Percentiles rank a stretch among this genome's conserved stretches.
Conservation (phyloP, 2,113 vertebrate species). For the Apteryx owenii region DNA sequence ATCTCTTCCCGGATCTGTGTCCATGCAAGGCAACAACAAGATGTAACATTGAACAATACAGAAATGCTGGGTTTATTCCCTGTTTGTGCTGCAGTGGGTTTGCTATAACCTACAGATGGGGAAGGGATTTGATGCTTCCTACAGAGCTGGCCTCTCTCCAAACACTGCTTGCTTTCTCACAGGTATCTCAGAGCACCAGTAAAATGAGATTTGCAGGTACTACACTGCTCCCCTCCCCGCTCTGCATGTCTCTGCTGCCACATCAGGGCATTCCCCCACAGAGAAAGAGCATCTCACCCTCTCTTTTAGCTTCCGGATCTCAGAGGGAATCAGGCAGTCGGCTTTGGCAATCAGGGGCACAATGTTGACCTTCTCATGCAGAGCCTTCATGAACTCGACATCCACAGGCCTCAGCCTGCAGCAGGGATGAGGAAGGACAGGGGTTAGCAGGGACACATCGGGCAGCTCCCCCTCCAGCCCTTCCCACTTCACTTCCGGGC, state of each 20-base stretch:
- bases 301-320: constrained; percentile 97
- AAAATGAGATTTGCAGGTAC: neutral
- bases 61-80: neutral
- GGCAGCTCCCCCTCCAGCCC: neutral
- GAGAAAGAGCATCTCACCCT: constrained; percentile 79
- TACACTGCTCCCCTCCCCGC: neutral
- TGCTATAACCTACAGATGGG: neutral
- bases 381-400: constrained; percentile 97
- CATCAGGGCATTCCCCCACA: neutral
- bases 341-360: constrained; percentile 97
- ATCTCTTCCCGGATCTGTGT: constrained; percentile 92
- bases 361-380: constrained; percentile 98
- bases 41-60: neutral
- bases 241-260: neutral
- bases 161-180: neutral
- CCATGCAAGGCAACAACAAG: neutral
- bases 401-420: constrained; percentile 93
- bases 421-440: neutral
- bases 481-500: neutral
- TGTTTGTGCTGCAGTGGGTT: neutral
- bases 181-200: neutral
- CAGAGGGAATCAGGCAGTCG: constrained; percentile 91
- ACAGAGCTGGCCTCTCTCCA: neutral
- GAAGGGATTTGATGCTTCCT: neutral
- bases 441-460: neutral